Base-by-base conservation (phyloP, 2,888 invertebrate genomes). In the Seira sanloemensis region DNA sequence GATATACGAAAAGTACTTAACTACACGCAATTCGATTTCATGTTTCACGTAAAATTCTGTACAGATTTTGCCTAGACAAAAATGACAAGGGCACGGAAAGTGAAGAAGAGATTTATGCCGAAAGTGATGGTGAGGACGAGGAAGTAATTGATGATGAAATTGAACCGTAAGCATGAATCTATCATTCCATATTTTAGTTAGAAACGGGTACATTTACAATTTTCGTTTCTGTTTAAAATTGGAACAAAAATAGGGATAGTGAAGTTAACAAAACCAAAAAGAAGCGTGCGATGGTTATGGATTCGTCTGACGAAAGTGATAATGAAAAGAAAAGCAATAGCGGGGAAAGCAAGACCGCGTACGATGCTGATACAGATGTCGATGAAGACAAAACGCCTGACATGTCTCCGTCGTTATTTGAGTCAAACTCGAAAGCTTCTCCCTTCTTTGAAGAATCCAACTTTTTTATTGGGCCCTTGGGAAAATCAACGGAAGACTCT, bases 51-150 rank as follows among this genome's bases (percentile, higher is more conserved):
- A 25, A 25, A 23, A 25, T 62, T 62, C 62, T 62, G 71, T 69
- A 78, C 78, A 92, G 93, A 90, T 93, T 90, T 91, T 94, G 94
- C 74, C 91, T 94, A 26, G 94, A 94, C 90, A 91, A 91, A 85
- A 89, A 88, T 69, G 92, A 92, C 87, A 88, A 90, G 80, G 90
- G 74, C 77, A 90, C 91, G 23, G 93, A 93, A 86, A 93, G 93
- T 90, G 93, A 93, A 88, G 93, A 93, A 46, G 93, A 93, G 90
- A 91, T 93, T 84, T 90, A 90, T 87, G 93, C 92, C 76, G 89
- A 90, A 16, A 88, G 90, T 37, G 84, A 88, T 12, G 69, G 65
- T 21, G 68, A 72, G 9, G 80, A 75, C 1, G 84, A 84, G 46
- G 75, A 82, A 21, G 25, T 67, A 19, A 5, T 67, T 18, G 83